Percentiles rank a stretch among this genome's conserved stretches.
Conservation (phyloP, 2,113 vertebrate genomes). For the Cathartes aura region DNA sequence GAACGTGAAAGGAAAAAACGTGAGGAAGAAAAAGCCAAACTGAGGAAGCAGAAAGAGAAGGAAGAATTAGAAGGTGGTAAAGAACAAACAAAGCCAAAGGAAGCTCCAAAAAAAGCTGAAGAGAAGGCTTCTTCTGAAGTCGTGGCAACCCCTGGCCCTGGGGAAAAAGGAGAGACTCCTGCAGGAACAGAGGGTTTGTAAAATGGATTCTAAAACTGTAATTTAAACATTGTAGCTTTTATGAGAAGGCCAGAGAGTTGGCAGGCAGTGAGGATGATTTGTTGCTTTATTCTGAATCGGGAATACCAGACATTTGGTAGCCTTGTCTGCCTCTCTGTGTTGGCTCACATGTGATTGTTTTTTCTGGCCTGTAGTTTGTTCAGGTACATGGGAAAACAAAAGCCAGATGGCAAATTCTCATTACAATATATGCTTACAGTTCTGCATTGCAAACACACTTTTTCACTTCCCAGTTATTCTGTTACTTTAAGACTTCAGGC, state of each 20-base stretch:
- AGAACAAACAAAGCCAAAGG: constrained; percentile 75
- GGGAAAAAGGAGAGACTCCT: constrained; percentile 79
- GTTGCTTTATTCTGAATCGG: neutral
- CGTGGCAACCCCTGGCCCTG: neutral
- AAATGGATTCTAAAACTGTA: neutral
- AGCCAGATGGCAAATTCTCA: neutral
- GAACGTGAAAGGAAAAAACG: constrained; percentile 94
- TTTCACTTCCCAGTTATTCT: neutral
- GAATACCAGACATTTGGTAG: neutral
- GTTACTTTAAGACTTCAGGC: neutral
- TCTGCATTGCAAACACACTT: neutral
- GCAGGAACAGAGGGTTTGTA: constrained; percentile 82
- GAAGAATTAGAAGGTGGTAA: constrained; percentile 84
- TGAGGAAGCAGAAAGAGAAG: constrained; percentile 86
- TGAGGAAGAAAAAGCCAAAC: constrained; percentile 87
- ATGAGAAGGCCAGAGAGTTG: neutral
- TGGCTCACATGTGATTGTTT: neutral
- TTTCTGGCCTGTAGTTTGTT: neutral
- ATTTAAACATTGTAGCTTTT: neutral
- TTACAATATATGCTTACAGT: neutral
- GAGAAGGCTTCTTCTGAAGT: constrained; percentile 50
- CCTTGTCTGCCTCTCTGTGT: neutral
- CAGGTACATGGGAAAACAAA: neutral
- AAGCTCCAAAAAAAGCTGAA: constrained; percentile 65
- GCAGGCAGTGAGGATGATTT: neutral